Percentiles rank a stretch among this genome's conserved stretches.
Conservation (phyloP, 2,888 invertebrate genomes). For the Aproaerema taeniolella region DNA sequence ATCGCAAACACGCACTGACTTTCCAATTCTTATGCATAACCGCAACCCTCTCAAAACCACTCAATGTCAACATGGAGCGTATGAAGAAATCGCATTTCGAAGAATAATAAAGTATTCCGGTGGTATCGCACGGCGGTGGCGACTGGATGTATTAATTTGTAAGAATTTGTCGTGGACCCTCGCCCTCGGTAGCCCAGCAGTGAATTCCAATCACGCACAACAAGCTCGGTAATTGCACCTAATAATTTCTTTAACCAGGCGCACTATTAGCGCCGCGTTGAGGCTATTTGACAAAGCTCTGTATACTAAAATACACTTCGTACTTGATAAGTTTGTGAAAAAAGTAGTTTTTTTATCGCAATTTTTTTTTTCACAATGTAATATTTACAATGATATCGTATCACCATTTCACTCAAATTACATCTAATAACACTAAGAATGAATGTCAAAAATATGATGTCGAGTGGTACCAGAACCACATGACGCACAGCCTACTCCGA, state of each 20-base stretch:
- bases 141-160: conserved; percentile 76
- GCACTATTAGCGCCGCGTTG: conserved; percentile 26
- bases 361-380: no score
- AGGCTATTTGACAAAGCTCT: no score
- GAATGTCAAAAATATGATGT: no score
- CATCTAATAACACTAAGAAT: no score
- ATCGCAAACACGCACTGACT: no score
- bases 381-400: no score
- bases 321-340: no score
- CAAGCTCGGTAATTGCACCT: conserved; percentile 74
- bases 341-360: no score
- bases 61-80: conserved; percentile 41
- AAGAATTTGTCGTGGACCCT: conserved; percentile 75
- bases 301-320: no score
- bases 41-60: conserved; percentile 28
- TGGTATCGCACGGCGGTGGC: conserved; percentile 60
- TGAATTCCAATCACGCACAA: conserved; percentile 75
- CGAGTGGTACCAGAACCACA: no score
- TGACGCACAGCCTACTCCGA: no score
- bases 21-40: background rate
- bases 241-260: conserved; percentile 75
- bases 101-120: conserved; percentile 65
- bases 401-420: no score
- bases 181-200: conserved; percentile 23
- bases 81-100: conserved; percentile 42